Evolutionary conservation across 2,113 vertebrate species (phyloP).

Genomic region (Coregonus clupeaformis): DNA sequence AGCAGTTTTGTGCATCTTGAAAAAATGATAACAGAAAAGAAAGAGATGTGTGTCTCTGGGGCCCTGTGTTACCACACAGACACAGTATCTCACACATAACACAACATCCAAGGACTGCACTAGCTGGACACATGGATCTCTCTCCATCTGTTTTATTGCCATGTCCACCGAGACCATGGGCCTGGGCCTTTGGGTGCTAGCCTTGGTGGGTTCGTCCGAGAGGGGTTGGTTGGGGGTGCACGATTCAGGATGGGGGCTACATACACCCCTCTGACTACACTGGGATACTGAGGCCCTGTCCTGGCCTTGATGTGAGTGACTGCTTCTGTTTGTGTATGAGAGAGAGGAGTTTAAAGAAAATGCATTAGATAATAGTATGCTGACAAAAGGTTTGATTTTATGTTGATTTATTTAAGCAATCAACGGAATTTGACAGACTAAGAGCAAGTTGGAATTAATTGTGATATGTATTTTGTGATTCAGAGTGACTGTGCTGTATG

Average conservation of each 20-base stretch:
- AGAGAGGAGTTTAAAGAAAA: background rate
- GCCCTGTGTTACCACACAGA: constrained; percentile 66
- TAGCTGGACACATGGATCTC: constrained; percentile 53
- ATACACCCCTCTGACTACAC: background rate
- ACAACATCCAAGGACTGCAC: constrained; percentile 51
- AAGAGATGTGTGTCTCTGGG: constrained; percentile 71
- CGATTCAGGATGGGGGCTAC: background rate
- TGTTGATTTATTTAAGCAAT: background rate
- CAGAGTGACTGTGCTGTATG: background rate
- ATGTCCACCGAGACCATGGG: constrained; percentile 46
- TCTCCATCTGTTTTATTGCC: constrained; percentile 12
- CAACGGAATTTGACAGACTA: no score
- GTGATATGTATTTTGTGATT: background rate
- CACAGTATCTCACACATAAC: constrained; percentile 61
- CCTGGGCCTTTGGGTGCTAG: constrained; percentile 20
- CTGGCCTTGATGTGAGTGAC: background rate
- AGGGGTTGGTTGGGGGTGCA: constrained; percentile 15
- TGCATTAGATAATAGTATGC: background rate
- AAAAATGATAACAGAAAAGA: constrained; percentile 76
- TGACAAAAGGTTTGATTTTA: background rate
- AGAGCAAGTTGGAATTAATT: background rate
- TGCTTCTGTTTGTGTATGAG: background rate
- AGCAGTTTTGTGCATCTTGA: constrained; percentile 76
- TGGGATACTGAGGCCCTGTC: background rate
- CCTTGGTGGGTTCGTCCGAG: constrained; percentile 30